Evolutionary conservation across 2,888 invertebrate genomes (phyloP).

Genomic region (Zelleria hepariella): DNA sequence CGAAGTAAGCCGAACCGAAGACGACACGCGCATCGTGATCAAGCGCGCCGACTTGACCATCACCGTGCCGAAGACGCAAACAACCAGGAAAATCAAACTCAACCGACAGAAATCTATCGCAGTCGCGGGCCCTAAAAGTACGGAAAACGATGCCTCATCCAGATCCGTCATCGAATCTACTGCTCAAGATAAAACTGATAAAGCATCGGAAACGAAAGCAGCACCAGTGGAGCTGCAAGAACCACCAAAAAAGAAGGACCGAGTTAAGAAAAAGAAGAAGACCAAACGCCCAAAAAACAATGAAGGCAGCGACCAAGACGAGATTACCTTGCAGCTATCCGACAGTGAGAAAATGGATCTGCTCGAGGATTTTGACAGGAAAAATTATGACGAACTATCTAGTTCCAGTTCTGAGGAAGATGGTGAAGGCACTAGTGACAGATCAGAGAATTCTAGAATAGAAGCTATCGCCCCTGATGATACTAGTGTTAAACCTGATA

Average conservation of each 20-base stretch:
- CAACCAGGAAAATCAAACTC: conserved; percentile 50
- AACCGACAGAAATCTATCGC: conserved; percentile 34
- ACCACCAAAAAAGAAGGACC: neutral
- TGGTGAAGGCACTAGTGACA: neutral
- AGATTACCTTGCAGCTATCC: conserved; percentile 59
- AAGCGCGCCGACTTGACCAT: conserved; percentile 37
- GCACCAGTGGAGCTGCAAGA: too few species aligned
- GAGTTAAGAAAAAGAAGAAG: neutral
- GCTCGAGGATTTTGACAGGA: conserved; percentile 51
- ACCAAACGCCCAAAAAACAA: neutral
- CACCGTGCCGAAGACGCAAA: conserved; percentile 45
- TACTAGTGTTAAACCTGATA: too few species aligned
- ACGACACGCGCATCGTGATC: neutral
- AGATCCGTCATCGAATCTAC: neutral
- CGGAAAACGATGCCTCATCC: neutral
- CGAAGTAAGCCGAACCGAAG: neutral
- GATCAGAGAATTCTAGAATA: neutral
- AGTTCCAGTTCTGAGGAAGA: conserved; percentile 23
- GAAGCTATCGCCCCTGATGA: too few species aligned
- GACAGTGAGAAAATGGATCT: conserved; percentile 66
- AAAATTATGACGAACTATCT: conserved; percentile 37
- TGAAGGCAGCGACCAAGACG: conserved; percentile 19
- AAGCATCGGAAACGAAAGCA: neutral
- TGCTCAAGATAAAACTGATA: neutral
- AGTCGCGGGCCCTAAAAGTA: neutral